phyloP scores from a whole-genome alignment of 2,113 vertebrate genomes.

The Ammospiza caudacuta region DNA sequence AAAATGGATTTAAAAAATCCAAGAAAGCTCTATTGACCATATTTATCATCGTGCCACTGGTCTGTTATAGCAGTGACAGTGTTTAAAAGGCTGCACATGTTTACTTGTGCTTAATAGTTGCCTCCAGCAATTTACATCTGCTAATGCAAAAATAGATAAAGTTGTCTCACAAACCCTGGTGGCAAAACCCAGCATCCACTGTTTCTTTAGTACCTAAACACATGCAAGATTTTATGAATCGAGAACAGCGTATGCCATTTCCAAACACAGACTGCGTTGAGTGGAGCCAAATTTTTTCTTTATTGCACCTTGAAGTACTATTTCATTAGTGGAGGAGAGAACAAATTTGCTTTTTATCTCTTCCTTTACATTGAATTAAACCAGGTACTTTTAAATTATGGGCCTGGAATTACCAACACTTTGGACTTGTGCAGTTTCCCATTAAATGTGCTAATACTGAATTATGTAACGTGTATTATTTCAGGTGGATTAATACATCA shows the following conservation, averaged over 20 bases:
- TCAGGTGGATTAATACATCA: slow-evolving; percentile 71
- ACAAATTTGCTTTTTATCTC: slow-evolving; percentile 70
- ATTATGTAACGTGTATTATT: slow-evolving; percentile 43
- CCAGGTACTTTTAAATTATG: slow-evolving; percentile 66
- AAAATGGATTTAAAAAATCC: background rate
- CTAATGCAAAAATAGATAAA: background rate
- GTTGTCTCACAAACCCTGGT: background rate
- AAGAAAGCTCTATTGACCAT: background rate
- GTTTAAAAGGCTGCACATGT: slow-evolving; percentile 10
- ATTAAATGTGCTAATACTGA: slow-evolving; percentile 72
- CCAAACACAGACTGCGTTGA: background rate
- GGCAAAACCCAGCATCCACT: background rate
- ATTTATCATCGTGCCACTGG: background rate
- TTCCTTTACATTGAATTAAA: slow-evolving; percentile 65
- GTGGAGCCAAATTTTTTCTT: slow-evolving; percentile 18
- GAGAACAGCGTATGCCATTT: slow-evolving; percentile 12
- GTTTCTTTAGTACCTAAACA: slow-evolving; percentile 8
- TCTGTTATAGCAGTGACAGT: background rate
- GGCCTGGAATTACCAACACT: slow-evolving; percentile 64
- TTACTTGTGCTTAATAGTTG: background rate
- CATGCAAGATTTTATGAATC: background rate
- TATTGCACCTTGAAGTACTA: slow-evolving; percentile 26
- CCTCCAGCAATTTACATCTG: slow-evolving; percentile 37
- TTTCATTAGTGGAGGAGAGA: slow-evolving; percentile 52
- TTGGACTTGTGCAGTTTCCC: slow-evolving; percentile 52